Evolutionary conservation across 2,888 invertebrate species (phyloP).

Genomic region (Aplocera efformata): DNA sequence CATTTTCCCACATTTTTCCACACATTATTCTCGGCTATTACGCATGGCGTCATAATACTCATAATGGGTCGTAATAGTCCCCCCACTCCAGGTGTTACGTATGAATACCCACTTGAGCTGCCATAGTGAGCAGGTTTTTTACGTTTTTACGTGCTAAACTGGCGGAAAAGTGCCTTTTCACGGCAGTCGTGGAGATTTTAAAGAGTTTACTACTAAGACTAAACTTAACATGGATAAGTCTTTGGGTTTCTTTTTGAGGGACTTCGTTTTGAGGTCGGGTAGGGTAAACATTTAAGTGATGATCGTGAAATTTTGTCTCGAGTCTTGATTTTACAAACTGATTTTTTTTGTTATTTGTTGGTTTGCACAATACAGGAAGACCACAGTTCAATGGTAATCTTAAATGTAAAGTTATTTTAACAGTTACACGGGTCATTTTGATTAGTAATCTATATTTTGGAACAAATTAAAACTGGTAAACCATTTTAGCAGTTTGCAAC

Average conservation of each 20-base stretch:
- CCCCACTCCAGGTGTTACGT: constrained; percentile 46
- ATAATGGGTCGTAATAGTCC: constrained; percentile 48
- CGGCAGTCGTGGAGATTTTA: not conserved
- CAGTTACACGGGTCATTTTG: no score
- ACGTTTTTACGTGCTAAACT: constrained; percentile 16
- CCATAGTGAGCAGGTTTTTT: constrained; percentile 37
- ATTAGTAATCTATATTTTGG: no score
- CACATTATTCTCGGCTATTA: constrained; percentile 49
- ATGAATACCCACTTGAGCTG: constrained; percentile 46
- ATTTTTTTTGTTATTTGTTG: no score
- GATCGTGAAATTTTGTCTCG: no score
- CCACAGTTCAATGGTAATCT: no score
- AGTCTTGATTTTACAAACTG: no score
- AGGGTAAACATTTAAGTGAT: no score
- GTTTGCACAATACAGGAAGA: no score
- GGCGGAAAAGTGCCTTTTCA: constrained; percentile 11
- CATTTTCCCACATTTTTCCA: constrained; percentile 34
- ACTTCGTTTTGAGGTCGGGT: no score
- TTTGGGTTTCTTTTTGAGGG: not conserved
- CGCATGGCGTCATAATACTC: constrained; percentile 38
- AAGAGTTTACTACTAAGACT: not conserved
- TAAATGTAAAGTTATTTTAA: no score
- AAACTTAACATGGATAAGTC: not conserved
- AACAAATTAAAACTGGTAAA: no score
- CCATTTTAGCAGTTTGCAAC: no score